Base-by-base conservation (phyloP, 2,113 vertebrate species). In the Tragelaphus buxtoni region DNA sequence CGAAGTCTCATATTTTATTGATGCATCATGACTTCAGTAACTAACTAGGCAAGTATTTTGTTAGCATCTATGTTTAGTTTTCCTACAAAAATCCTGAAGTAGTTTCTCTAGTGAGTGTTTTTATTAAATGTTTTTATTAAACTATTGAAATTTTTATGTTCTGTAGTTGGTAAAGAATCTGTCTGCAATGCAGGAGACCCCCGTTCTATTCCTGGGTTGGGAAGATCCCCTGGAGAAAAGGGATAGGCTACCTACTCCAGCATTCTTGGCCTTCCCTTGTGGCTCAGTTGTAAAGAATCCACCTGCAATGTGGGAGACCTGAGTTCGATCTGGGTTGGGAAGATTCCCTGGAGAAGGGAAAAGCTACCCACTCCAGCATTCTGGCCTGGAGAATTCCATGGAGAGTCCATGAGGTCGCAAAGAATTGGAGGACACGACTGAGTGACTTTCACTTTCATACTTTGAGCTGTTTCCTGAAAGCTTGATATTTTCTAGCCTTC, bases 121-220 rank as follows among this genome's bases (percentile, higher is more conserved):
- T 61, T 76, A 89, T 82, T 87, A 87, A 90, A 84, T 92, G 30
- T 77, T 79, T 61, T 61, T 76, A 89, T 82, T 87, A 87, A 90
- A 84, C 69, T 80, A n/a, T 84, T 58, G 94, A 28, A 69, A 69
- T 85, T 88, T 92, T 26, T 61, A 16, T n/a, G n/a, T 82, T 24
- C 24, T 72, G 0, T 72, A 72, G 35, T 72, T 39, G n/a, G 65
- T 72, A 39, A 24, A 39, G 65, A 69, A 69, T 39, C n/a, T 69
- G 9, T 35, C 65, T 39, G 18, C n/a, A 69, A 39, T 22, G n/a
- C 4, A 10, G 65, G 65, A 39, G 65, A 69, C 65, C n/a, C 18
- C 18, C 20, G 65, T 69, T 69, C 1, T 1, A 69, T 39, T 69
- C 65, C n/a, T 39, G n/a, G n/a, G 18, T 39, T 1, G 9, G n/a